Percentiles rank a stretch among this genome's conserved stretches.
These are phyloP conservation scores for Acrossocheilus fasciatus DNA, from an alignment of 2,797 vertebrate species.

Conservation along the genomic window DNA sequence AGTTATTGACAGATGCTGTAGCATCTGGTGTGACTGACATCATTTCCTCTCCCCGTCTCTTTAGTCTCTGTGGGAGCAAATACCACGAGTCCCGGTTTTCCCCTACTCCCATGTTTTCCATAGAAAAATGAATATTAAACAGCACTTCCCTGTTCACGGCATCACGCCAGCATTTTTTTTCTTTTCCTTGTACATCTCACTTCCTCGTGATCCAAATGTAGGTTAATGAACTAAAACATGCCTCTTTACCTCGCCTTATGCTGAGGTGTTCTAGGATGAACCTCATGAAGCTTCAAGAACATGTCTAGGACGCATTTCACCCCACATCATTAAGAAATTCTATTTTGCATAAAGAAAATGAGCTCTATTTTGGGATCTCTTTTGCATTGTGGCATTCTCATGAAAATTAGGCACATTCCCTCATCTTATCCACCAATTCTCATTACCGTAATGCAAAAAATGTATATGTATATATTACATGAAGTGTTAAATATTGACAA, in stretches of 20 bases:
- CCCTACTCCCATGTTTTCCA: background rate
- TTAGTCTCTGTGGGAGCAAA: conserved; percentile 30
- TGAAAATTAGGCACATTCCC: background rate
- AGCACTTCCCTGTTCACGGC: background rate
- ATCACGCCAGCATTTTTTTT: background rate
- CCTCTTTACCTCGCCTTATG: background rate
- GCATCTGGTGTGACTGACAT: conserved; percentile 40
- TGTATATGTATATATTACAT: too few species aligned
- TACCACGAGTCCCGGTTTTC: conserved; percentile 4
- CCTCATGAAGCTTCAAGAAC: background rate
- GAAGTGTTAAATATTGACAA: too few species aligned
- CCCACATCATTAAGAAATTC: background rate
- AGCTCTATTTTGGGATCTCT: background rate
- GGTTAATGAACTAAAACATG: background rate
- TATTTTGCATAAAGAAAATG: background rate
- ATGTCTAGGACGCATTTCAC: background rate
- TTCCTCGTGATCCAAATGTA: conserved; percentile 14
- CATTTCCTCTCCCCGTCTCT: conserved; percentile 31
- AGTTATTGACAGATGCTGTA: conserved; percentile 32
- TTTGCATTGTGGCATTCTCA: background rate
- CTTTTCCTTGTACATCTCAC: background rate
- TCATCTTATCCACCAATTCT: background rate
- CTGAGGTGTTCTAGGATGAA: background rate
- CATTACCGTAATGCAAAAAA: background rate
- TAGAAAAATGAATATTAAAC: conserved; percentile 3